phyloP scores from a whole-genome alignment of 1,140 invertebrate genomes.

The Zaprionus lachaisei region DNA sequence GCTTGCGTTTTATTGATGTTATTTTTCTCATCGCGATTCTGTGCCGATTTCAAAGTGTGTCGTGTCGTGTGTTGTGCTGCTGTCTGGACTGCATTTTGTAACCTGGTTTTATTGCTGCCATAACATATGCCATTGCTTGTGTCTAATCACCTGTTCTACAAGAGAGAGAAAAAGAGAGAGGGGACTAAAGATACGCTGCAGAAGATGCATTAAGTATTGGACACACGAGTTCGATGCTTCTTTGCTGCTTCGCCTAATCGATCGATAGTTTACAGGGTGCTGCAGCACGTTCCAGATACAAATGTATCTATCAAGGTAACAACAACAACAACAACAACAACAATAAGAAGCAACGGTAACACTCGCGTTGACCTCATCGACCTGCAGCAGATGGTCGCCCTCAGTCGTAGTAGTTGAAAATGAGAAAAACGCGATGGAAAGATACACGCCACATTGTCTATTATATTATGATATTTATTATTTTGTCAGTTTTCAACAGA shows the following conservation, averaged over 20 bases:
- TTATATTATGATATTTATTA: slow-evolving; percentile 30
- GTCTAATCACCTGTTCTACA: slow-evolving; percentile 68
- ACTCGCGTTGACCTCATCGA: slow-evolving; percentile 49
- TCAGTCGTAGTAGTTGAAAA: not conserved
- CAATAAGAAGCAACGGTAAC: not conserved
- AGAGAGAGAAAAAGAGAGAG: not conserved
- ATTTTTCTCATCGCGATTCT: slow-evolving; percentile 39
- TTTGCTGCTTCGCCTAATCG: slow-evolving; percentile 8
- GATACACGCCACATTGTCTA: slow-evolving; percentile 2
- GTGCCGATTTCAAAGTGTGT: slow-evolving; percentile 60
- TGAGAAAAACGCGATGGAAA: slow-evolving; percentile 1
- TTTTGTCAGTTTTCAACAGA: slow-evolving; percentile 17
- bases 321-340: slow-evolving; percentile 1
- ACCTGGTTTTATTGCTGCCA: slow-evolving; percentile 79
- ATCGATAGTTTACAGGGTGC: slow-evolving; percentile 74
- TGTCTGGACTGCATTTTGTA: slow-evolving; percentile 77
- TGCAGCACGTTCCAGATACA: slow-evolving; percentile 36
- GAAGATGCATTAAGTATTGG: slow-evolving; percentile 75
- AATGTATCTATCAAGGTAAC: slow-evolving; percentile 42
- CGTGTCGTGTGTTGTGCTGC: slow-evolving; percentile 64
- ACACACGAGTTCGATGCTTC: slow-evolving; percentile 65
- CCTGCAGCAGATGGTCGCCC: slow-evolving; percentile 8
- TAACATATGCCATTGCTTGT: slow-evolving; percentile 70
- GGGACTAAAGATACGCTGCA: slow-evolving; percentile 53
- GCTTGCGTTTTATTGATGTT: slow-evolving; percentile 31